These are phyloP conservation scores for Siderastrea siderea DNA, from an alignment of 92 coral and sea anemone species.

Conservation along the genomic window DNA sequence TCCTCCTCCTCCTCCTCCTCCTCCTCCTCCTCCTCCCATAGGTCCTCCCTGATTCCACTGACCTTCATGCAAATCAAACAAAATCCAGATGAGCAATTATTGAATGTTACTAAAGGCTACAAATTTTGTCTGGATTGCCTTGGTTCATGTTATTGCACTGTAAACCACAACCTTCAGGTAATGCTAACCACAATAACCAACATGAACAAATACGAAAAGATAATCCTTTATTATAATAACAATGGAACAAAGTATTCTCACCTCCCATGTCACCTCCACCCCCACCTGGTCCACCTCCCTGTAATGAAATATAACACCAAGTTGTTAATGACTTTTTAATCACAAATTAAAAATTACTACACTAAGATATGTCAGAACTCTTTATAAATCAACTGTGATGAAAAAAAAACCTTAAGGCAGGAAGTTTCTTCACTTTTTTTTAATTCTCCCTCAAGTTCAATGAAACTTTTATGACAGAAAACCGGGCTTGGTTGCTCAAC, in stretches of 20 bases:
- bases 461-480: too few relatives aligned
- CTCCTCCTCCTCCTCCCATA: slow-evolving; percentile 46
- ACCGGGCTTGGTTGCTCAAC: too few relatives aligned
- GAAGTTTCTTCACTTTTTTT: too few relatives aligned
- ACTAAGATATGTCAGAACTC: too few relatives aligned
- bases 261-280: slow-evolving; percentile 76
- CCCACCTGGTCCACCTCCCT: slow-evolving; percentile 65
- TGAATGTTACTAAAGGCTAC: too few relatives aligned
- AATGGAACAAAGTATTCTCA: not conserved
- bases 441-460: too few relatives aligned
- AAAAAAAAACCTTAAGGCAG: too few relatives aligned
- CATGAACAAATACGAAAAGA: too few relatives aligned
- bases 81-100: not conserved
- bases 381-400: too few relatives aligned
- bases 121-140: not conserved
- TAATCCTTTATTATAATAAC: not conserved
- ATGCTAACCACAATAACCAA: not conserved
- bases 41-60: slow-evolving; percentile 70
- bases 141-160: too few relatives aligned
- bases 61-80: not conserved
- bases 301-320: not conserved
- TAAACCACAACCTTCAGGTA: not conserved
- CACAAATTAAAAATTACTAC: not conserved
- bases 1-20: slow-evolving; percentile 47
- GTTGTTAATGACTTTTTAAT: not conserved